Percentiles rank a stretch among this genome's conserved stretches.
These are phyloP conservation scores for Saccostrea glomerata DNA, from an alignment of 1,140 invertebrate genomes.

Conservation along the genomic window DNA sequence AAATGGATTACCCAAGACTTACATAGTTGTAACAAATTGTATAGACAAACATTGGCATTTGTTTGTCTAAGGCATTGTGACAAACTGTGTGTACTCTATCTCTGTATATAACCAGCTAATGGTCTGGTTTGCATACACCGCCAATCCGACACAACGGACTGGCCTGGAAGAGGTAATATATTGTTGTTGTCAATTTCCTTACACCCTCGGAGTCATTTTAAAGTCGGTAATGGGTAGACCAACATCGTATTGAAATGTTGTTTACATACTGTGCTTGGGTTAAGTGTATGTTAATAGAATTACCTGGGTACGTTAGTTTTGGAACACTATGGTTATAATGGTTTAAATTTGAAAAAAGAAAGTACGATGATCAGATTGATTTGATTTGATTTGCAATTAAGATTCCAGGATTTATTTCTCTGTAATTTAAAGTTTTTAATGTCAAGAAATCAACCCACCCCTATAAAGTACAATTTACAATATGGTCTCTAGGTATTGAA, in stretches of 20 bases:
- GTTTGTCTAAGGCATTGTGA: constrained; percentile 30
- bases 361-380: no score
- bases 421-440: no score
- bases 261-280: neutral
- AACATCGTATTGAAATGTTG: constrained; percentile 22
- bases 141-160: neutral
- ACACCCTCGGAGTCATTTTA: constrained; percentile 18
- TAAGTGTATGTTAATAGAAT: neutral
- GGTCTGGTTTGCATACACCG: constrained; percentile 26
- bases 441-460: no score
- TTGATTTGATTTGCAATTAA: no score
- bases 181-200: constrained; percentile 30
- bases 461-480: no score
- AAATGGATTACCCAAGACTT: constrained; percentile 14
- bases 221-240: neutral
- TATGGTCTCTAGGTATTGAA: no score
- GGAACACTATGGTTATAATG: no score
- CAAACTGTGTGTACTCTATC: constrained; percentile 26
- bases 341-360: no score
- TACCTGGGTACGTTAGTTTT: neutral
- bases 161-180: constrained; percentile 24
- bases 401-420: no score
- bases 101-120: neutral
- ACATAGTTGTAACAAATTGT: constrained; percentile 27
- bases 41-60: constrained; percentile 6